phyloP scores from a whole-genome alignment of 1,140 invertebrate species.

The Drosophila melanogaster region DNA sequence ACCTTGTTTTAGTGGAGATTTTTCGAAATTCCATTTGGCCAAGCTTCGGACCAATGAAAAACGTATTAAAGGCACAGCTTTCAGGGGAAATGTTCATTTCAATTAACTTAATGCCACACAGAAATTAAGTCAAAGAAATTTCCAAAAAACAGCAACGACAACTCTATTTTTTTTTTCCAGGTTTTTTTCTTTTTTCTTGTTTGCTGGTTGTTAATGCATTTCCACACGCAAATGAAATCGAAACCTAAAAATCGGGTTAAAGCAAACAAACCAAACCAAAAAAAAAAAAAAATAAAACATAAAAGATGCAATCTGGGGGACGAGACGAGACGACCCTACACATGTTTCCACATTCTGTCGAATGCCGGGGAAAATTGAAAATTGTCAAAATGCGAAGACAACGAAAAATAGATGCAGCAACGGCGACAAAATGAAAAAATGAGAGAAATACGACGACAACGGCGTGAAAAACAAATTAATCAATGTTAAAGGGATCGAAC shows the following conservation, averaged over 20 bases:
- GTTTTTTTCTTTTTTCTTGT: conserved; percentile 7
- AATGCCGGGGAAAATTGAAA: conserved; percentile 54
- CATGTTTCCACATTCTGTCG: conserved; percentile 15
- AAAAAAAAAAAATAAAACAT: conserved; percentile 4
- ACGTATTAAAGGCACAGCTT: neutral
- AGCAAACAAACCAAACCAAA: conserved; percentile 16
- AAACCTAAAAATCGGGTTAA: conserved; percentile 58
- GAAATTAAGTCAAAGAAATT: conserved; percentile 16
- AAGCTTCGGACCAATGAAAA: neutral
- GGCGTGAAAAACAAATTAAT: conserved; percentile 62
- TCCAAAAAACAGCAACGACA: conserved; percentile 13
- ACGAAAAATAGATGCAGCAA: conserved; percentile 13
- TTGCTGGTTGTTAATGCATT: conserved; percentile 32
- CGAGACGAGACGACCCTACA: conserved; percentile 1
- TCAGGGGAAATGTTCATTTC: conserved; percentile 1
- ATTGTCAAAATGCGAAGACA: conserved; percentile 53
- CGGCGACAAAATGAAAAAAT: neutral
- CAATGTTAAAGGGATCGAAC: conserved; percentile 46
- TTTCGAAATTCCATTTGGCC: neutral
- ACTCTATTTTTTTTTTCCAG: conserved; percentile 23
- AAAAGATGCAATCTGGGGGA: conserved; percentile 16
- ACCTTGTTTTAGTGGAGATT: neutral
- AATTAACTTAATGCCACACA: conserved; percentile 9
- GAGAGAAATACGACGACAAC: conserved; percentile 10
- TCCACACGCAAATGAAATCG: conserved; percentile 60